phyloP scores from a whole-genome alignment of 2,113 vertebrate genomes.

The Ctenodactylus gundi region DNA sequence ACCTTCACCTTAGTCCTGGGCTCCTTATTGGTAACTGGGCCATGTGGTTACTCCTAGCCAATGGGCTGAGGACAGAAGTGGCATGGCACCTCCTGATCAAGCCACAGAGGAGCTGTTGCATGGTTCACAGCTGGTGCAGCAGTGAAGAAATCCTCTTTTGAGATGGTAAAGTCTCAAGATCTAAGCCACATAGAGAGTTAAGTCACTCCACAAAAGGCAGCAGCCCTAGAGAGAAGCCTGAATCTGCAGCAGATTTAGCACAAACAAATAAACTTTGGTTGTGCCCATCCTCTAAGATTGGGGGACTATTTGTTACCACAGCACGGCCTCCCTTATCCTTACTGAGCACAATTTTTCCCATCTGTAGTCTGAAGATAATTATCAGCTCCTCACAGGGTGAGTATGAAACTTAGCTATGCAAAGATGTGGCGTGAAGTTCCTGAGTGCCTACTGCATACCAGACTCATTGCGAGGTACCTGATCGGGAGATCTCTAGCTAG shows the following conservation, averaged over 20 bases:
- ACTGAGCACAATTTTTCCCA: neutral
- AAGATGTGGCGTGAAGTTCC: neutral
- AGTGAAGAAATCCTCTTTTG: neutral
- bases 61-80: neutral
- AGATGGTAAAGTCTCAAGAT: neutral
- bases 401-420: neutral
- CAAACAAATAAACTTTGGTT: neutral
- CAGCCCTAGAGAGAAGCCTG: neutral
- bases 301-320: neutral
- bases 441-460: neutral
- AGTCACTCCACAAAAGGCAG: neutral
- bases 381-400: neutral
- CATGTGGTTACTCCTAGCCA: neutral
- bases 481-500: neutral
- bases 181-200: neutral
- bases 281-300: neutral
- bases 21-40: neutral
- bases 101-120: neutral
- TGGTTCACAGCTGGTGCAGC: neutral
- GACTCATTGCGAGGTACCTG: neutral
- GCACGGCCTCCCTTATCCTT: neutral
- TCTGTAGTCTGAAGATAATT: neutral
- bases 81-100: neutral
- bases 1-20: neutral
- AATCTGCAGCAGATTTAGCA: neutral